Percentiles rank a stretch among this genome's conserved stretches.
Conservation (phyloP, 1,140 invertebrate species). For the Mylabris phalerata region DNA sequence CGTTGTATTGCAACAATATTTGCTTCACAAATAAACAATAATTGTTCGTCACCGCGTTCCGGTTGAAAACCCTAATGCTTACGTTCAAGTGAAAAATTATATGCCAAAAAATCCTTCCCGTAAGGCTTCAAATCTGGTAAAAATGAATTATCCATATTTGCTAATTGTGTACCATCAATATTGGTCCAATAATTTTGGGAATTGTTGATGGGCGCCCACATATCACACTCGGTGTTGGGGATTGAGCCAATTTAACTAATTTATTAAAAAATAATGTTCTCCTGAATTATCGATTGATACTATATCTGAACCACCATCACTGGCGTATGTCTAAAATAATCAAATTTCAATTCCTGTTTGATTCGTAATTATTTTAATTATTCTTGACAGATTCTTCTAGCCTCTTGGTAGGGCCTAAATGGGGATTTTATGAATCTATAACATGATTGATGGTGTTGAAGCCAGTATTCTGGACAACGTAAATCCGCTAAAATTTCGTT, state of each 20-base stretch:
- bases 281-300: constrained; percentile 72
- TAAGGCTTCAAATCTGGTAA: constrained; percentile 48
- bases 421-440: constrained; percentile 86
- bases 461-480: constrained; percentile 77
- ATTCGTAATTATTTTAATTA: constrained; percentile 4
- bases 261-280: constrained; percentile 80
- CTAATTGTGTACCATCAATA: constrained; percentile 69
- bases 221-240: constrained; percentile 85
- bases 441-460: constrained; percentile 66
- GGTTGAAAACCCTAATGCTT: constrained; percentile 79
- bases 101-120: constrained; percentile 54
- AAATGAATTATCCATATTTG: constrained; percentile 77
- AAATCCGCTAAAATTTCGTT: constrained; percentile 38
- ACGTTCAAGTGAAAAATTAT: constrained; percentile 61
- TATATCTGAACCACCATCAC: constrained; percentile 67
- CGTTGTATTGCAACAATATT: constrained; percentile 58
- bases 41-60: constrained; percentile 65
- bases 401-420: constrained; percentile 66
- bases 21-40: constrained; percentile 86
- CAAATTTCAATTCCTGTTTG: neutral
- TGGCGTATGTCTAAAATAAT: constrained; percentile 34
- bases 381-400: constrained; percentile 69
- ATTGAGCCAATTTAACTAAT: constrained; percentile 70
- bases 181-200: constrained; percentile 75
- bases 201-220: constrained; percentile 65